These are phyloP conservation scores for Eilema caniola DNA, from an alignment of 2,888 invertebrate genomes.

Conservation along the genomic window DNA sequence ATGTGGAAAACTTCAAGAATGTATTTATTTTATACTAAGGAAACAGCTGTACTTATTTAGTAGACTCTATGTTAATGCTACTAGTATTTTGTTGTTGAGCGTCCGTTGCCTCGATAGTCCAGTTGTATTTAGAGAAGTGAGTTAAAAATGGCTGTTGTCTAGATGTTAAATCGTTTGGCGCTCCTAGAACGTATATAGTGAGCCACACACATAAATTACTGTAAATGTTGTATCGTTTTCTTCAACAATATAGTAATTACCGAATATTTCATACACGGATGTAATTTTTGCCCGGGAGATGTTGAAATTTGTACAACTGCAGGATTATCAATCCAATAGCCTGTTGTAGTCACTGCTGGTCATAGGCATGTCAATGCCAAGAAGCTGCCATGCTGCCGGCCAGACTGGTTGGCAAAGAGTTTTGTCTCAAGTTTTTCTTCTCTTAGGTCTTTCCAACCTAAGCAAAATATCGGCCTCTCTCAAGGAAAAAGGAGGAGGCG, in stretches of 20 bases:
- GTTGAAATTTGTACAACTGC: neutral
- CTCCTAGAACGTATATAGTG: neutral
- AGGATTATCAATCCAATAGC: too few species aligned
- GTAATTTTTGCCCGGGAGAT: neutral
- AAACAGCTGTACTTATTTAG: conserved; percentile 14
- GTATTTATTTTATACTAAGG: conserved; percentile 17
- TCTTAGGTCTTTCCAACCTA: too few species aligned
- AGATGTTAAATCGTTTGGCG: neutral
- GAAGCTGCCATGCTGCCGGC: too few species aligned
- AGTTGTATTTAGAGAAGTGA: neutral
- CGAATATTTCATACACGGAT: neutral
- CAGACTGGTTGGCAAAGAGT: too few species aligned
- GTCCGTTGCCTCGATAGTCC: neutral
- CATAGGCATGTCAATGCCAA: too few species aligned
- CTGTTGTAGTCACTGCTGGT: too few species aligned
- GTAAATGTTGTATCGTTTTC: neutral
- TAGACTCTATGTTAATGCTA: neutral
- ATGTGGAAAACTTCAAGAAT: conserved; percentile 22
- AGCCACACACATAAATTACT: neutral
- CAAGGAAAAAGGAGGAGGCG: too few species aligned
- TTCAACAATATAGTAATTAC: neutral
- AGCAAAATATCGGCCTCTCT: too few species aligned
- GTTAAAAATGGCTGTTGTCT: neutral
- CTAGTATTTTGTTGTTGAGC: neutral
- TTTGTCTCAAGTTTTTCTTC: too few species aligned